These are phyloP conservation scores for Protonibea diacanthus DNA, from an alignment of 2,797 vertebrate genomes.

Conservation along the genomic window DNA sequence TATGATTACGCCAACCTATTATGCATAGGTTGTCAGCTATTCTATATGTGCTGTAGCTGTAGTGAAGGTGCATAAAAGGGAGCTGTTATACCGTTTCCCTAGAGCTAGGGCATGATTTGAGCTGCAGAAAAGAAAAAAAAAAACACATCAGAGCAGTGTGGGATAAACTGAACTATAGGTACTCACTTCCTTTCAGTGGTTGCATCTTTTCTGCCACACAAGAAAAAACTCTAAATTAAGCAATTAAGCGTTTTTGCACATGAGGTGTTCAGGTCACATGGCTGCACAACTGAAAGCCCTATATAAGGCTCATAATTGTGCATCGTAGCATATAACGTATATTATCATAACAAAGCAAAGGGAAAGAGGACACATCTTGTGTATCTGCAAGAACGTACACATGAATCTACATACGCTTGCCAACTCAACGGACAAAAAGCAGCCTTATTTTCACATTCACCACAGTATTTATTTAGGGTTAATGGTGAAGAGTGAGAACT, in stretches of 20 bases:
- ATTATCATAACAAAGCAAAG: constrained; percentile 42
- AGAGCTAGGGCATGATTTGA: constrained; percentile 53
- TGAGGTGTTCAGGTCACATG: constrained; percentile 38
- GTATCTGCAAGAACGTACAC: constrained; percentile 2
- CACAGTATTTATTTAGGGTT: constrained; percentile 57
- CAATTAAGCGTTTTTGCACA: constrained; percentile 61
- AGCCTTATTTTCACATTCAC: constrained; percentile 28
- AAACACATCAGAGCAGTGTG: constrained; percentile 49
- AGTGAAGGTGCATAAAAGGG: constrained; percentile 35
- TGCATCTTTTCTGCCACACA: constrained; percentile 43
- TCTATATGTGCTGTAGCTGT: constrained; percentile 34
- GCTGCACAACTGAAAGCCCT: constrained; percentile 25
- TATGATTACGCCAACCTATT: constrained; percentile 11
- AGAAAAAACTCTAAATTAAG: constrained; percentile 50
- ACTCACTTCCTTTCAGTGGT: constrained; percentile 30
- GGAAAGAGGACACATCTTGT: neutral
- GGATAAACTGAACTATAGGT: constrained; percentile 48
- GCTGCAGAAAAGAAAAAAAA: constrained; percentile 30
- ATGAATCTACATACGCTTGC: neutral
- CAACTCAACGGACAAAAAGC: constrained; percentile 8
- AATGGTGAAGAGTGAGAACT: constrained; percentile 34
- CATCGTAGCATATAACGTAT: constrained; percentile 21
- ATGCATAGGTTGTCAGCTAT: constrained; percentile 22
- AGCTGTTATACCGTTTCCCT: constrained; percentile 32
- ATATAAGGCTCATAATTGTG: constrained; percentile 34